Evolutionary conservation across 2,888 invertebrate genomes (phyloP), one percentile per base, ranked within the genome.

Genomic region (Hydraecia micacea): DNA sequence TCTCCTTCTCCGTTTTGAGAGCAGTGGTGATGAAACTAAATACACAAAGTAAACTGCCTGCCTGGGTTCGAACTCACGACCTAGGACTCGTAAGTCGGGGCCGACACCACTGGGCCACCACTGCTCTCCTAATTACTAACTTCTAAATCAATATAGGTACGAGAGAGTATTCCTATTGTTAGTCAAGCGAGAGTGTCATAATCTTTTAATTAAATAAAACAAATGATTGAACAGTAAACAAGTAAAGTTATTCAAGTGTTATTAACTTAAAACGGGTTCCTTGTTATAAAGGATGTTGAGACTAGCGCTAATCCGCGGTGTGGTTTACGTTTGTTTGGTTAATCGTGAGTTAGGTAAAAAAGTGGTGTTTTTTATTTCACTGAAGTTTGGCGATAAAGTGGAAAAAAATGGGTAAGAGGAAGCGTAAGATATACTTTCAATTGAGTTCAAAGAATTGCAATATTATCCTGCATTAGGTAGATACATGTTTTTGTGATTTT

Each of bases 201-300:
- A 91, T 92, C 91, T 91, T 91, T 89, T 87, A 90, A 93, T 93
- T 93, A 90, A 93, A 93, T 91, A 91, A 91, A 90, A 91, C 90
- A 92, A 91, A 87, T 90, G 89, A 89, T 91, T 74, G 68, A 89
- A 91, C 88, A 88, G 84, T 87, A 82, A 76, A 83, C 71, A 86
- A 76, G 71, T 73, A 66, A 86, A 88, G 84, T 90, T 87, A 88
- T 86, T 86, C 86, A 81, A 80, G 85, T 84, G 85, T 84, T 36
- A 83, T 39, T 82, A 84, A 83, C 70, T 25, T 60, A 60, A 86
- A 84, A 72, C 76, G 85, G 71, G 39, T 83, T 86, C 80, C 71
- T 72, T 83, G 8, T 76, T 46, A 74, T 76, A 62, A 55, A 39
- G 83, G 83, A 75, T 73, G 68, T 74, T 74, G 60, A 32, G 75